Evolutionary conservation across 2,888 invertebrate species (phyloP).

Genomic region (Morpho helenor): DNA sequence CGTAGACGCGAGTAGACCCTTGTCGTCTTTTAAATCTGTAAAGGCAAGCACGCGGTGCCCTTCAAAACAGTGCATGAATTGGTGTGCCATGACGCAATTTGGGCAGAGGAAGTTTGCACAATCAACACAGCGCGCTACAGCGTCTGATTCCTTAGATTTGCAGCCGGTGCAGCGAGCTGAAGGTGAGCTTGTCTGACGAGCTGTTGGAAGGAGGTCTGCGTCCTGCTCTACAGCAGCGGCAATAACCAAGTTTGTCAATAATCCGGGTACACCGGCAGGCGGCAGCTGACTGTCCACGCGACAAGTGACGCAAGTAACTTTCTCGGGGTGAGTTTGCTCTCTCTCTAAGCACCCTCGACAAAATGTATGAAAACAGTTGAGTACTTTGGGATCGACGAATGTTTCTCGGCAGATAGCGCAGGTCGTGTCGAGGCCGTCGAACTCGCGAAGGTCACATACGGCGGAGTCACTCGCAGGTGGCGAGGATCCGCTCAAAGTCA

Average conservation of each 20-base stretch:
- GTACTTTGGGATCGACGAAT: conserved; percentile 85
- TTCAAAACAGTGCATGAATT: conserved; percentile 99
- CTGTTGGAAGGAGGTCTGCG: conserved; percentile 70
- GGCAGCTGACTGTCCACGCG: conserved; percentile 76
- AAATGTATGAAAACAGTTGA: conserved; percentile 91
- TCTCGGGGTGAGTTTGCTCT: conserved; percentile 83
- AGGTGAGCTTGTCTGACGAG: conserved; percentile 66
- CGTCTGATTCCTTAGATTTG: conserved; percentile 96
- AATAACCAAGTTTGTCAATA: conserved; percentile 83
- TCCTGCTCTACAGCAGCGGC: conserved; percentile 77
- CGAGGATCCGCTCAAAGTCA: conserved; percentile 92
- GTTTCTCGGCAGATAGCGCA: conserved; percentile 88
- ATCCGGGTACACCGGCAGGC: conserved; percentile 80
- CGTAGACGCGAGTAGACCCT: conserved; percentile 71
- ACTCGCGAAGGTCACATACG: conserved; percentile 85
- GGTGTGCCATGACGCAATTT: conserved; percentile 99
- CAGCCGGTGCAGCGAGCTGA: conserved; percentile 94
- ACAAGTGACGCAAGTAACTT: conserved; percentile 86
- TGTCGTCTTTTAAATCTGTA: conserved; percentile 81
- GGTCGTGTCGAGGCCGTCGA: conserved; percentile 80
- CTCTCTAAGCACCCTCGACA: conserved; percentile 91
- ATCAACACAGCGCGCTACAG: conserved; percentile 97
- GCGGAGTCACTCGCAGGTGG: conserved; percentile 92
- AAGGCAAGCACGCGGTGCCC: conserved; percentile 93
- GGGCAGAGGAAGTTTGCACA: conserved; percentile 97